These are phyloP conservation scores for Trachelus iudaicus DNA, from an alignment of 2,888 invertebrate species.

Conservation along the genomic window DNA sequence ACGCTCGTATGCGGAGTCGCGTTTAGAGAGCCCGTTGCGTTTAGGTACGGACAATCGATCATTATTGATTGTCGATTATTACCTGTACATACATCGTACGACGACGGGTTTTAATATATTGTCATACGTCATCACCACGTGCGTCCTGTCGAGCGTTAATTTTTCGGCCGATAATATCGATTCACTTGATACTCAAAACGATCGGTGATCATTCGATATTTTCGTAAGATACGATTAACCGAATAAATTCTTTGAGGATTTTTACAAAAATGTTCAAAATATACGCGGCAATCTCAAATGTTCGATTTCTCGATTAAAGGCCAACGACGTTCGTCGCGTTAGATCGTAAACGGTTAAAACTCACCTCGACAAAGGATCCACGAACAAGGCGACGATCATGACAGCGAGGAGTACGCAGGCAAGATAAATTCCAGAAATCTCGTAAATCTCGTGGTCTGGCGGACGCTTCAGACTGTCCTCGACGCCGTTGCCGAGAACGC, in stretches of 20 bases:
- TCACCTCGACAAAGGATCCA: conserved; percentile 91
- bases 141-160: background rate
- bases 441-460: conserved; percentile 86
- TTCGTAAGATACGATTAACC: background rate
- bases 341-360: conserved; percentile 25
- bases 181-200: background rate
- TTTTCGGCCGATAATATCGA: background rate
- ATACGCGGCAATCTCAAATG: no score
- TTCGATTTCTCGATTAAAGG: no score
- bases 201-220: background rate
- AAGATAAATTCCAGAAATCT: conserved; percentile 89
- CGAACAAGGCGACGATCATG: conserved; percentile 84
- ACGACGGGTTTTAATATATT: background rate
- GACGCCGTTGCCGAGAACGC: conserved; percentile 77
- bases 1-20: background rate
- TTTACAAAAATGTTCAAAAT: no score
- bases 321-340: no score
- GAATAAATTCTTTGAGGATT: background rate
- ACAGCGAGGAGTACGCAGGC: conserved; percentile 88
- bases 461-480: conserved; percentile 85
- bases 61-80: background rate
- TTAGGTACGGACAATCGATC: background rate
- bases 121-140: background rate
- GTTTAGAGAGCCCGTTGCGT: no score
- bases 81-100: background rate